A percentile compares a stretch with the other conserved stretches of the same genome.
Conservation (phyloP, 2,888 invertebrate genomes). For the Sinelater perroti region DNA sequence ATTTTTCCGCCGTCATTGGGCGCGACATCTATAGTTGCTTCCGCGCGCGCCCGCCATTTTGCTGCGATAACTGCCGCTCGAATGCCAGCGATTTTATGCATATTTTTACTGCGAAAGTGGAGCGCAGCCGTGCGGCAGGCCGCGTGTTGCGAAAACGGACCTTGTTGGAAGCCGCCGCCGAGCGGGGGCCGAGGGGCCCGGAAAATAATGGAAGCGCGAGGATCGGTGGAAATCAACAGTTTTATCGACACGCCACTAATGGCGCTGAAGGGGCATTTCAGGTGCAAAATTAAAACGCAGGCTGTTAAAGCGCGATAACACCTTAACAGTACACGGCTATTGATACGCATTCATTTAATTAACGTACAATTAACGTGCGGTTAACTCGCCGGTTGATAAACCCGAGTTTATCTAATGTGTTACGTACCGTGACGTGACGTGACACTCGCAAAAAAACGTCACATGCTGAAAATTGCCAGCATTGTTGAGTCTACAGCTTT, state of each 20-base stretch:
- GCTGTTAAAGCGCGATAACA: background rate
- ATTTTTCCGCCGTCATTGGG: constrained; percentile 17
- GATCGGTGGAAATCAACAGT: too few species aligned
- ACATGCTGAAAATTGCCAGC: background rate
- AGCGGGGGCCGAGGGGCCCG: too few species aligned
- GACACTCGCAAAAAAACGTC: background rate
- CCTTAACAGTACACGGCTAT: too few species aligned
- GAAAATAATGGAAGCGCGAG: too few species aligned
- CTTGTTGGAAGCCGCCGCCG: too few species aligned
- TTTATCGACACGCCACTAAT: too few species aligned
- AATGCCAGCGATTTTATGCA: constrained; percentile 24
- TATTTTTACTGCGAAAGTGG: constrained; percentile 19
- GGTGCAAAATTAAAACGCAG: too few species aligned
- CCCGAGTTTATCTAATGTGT: constrained; percentile 9
- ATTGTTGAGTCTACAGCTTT: too few species aligned
- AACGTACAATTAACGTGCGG: constrained; percentile 18
- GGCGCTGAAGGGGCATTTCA: too few species aligned
- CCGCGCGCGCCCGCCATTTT: constrained; percentile 41
- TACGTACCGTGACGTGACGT: constrained; percentile 3
- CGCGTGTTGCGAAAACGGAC: too few species aligned
- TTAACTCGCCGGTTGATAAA: constrained; percentile 16
- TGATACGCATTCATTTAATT: constrained; percentile 12
- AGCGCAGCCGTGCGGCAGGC: background rate
- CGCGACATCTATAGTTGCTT: constrained; percentile 32
- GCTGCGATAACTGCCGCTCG: constrained; percentile 34